Evolutionary conservation across 2,888 invertebrate species (phyloP), one percentile per base, ranked within the genome.

Genomic region (Entomobrya proxima): DNA sequence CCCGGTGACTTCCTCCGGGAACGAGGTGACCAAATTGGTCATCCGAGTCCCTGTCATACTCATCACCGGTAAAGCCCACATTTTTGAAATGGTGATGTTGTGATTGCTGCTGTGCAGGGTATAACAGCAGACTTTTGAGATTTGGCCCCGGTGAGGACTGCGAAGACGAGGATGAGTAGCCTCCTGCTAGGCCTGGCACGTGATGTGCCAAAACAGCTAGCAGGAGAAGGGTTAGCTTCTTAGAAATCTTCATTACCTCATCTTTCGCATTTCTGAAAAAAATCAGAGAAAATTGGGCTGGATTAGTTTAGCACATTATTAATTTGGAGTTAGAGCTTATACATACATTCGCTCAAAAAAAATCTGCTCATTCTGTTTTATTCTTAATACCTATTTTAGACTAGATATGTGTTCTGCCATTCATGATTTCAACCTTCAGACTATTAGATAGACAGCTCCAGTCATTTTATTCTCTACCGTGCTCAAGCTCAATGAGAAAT

Each of bases 181-280:
- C 77, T 72, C 84, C 84, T 69, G 84, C 84, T 47, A 84, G 84
- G 69, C 77, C 84, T 58, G 84, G 84, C 72, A 72, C 84, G 15
- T 69, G 77, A 9, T 44, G 64, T 52, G 58, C 84, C 84, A 84
- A 27, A 18, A 40, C 52, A n/a, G 18, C 84, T 58, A 84, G 77
- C 84, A 84, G 84, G 77, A 84, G 84, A 32, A 77, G 72, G 77
- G 40, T 77, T 3, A 69, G 47, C 84, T 77, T 50, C 58, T 47
- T 69, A 32, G 58, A 44, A 50, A 55, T 72, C 84, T 84, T 84
- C 84, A 84, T 84, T 72, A 84, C 84, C 84, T 84, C 84, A 84
- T 84, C 72, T 11, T 79, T 44, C 13, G 37, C 79, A 52, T 79
- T 69, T 69, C 84, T 84, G 47, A 1, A 47, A 50, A 77, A n/a